phyloP scores from a whole-genome alignment of 2,888 invertebrate species.

The Drosophila prostipennis region DNA sequence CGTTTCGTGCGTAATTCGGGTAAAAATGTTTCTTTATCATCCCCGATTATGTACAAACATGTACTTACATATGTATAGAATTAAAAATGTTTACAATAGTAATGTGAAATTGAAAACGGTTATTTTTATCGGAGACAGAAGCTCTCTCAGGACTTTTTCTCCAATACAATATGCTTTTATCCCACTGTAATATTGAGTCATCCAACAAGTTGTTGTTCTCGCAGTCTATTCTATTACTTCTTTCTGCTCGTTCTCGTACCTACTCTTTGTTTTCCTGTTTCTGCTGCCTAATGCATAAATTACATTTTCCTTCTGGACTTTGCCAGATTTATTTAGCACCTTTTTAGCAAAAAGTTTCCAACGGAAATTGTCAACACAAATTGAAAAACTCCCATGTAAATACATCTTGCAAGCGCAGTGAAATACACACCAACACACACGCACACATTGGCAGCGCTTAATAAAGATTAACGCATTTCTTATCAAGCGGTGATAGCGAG shows the following conservation, averaged over 20 bases:
- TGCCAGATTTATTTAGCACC: slow-evolving; percentile 35
- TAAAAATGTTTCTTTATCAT: too few species aligned
- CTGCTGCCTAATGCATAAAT: slow-evolving; percentile 60
- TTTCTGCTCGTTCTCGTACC: slow-evolving; percentile 41
- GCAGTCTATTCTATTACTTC: slow-evolving; percentile 32
- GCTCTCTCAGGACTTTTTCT: too few species aligned
- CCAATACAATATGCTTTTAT: background rate
- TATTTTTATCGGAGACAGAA: too few species aligned
- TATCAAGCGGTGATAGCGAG: slow-evolving; percentile 62
- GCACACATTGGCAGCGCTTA: slow-evolving; percentile 57
- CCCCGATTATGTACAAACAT: too few species aligned
- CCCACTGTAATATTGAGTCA: slow-evolving; percentile 59
- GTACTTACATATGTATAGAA: too few species aligned
- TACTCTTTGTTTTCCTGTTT: slow-evolving; percentile 39
- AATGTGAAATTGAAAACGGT: too few species aligned
- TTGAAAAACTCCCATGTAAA: slow-evolving; percentile 42
- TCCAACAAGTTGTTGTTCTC: slow-evolving; percentile 60
- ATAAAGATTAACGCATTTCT: slow-evolving; percentile 80
- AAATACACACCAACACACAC: slow-evolving; percentile 16
- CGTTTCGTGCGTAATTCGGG: too few species aligned
- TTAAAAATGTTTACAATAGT: too few species aligned
- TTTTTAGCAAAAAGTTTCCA: slow-evolving; percentile 51
- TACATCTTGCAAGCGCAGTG: slow-evolving; percentile 16
- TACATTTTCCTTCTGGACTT: slow-evolving; percentile 46
- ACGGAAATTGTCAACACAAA: slow-evolving; percentile 62